Evolutionary conservation across 2,113 vertebrate genomes (phyloP).

Genomic region (Xiphophorus hellerii): DNA sequence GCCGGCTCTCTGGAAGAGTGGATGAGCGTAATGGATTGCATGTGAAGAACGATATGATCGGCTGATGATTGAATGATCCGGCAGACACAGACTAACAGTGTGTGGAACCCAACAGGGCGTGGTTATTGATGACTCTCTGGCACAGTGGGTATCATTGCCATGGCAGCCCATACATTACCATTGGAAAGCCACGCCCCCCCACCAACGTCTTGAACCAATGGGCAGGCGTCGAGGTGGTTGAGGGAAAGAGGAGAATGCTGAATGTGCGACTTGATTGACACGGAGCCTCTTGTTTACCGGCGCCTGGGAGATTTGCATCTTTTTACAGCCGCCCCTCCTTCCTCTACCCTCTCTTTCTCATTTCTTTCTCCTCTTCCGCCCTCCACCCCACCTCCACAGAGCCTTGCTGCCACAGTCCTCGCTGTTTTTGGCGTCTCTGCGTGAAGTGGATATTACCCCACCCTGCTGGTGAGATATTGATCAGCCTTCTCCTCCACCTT

Average conservation of each 20-base stretch:
- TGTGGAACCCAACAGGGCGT: slow-evolving; percentile 55
- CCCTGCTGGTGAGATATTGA: slow-evolving; percentile 77
- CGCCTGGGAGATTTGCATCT: slow-evolving; percentile 74
- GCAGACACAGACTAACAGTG: slow-evolving; percentile 61
- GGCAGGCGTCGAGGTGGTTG: slow-evolving; percentile 43
- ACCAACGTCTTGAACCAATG: slow-evolving; percentile 47
- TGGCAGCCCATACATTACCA: slow-evolving; percentile 72
- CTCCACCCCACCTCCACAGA: slow-evolving; percentile 1
- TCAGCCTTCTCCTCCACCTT: slow-evolving; percentile 64
- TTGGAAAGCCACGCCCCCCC: slow-evolving; percentile 49
- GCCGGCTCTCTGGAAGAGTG: slow-evolving; percentile 44
- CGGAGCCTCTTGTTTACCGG: slow-evolving; percentile 74
- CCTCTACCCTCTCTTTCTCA: slow-evolving; percentile 25
- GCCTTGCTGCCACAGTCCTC: slow-evolving; percentile 55
- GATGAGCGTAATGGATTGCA: slow-evolving; percentile 53
- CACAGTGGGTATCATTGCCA: slow-evolving; percentile 71
- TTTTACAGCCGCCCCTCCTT: slow-evolving; percentile 69
- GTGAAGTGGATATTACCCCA: slow-evolving; percentile 76
- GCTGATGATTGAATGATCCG: slow-evolving; percentile 63
- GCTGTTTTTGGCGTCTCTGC: slow-evolving; percentile 56
- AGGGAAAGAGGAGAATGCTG: slow-evolving; percentile 57
- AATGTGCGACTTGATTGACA: slow-evolving; percentile 78
- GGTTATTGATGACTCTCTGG: slow-evolving; percentile 74
- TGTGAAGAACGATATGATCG: slow-evolving; percentile 50
- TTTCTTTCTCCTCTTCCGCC: slow-evolving; percentile 34